A percentile compares a stretch with the other conserved stretches of the same genome.
Evolutionary conservation across 2,797 vertebrate species (phyloP).

Genomic region (Champsocephalus esox): DNA sequence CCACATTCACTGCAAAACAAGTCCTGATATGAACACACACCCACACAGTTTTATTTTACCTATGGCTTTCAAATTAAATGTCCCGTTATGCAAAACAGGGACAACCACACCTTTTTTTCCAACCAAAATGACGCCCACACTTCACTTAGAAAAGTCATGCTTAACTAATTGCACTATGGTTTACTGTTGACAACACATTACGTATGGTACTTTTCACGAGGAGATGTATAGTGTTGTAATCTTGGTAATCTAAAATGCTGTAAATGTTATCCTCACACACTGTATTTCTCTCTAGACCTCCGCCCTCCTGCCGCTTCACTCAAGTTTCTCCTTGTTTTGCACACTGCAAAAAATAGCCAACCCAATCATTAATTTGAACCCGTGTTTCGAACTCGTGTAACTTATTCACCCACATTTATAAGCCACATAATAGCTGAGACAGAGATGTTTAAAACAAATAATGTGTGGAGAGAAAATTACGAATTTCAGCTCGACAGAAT

Average conservation of each 20-base stretch:
- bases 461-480: not conserved
- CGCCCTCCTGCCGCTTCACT: conserved; percentile 34
- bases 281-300: conserved; percentile 23
- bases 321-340: conserved; percentile 44
- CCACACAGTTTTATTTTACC: not conserved
- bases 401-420: not conserved
- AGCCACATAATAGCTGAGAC: accelerated
- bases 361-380: not conserved
- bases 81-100: not conserved
- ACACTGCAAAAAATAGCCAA: conserved; percentile 62
- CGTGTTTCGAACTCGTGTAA: accelerated
- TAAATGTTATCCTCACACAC: conserved; percentile 12
- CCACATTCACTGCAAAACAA: not conserved
- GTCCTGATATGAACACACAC: not conserved
- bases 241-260: not conserved
- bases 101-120: conserved; percentile 28
- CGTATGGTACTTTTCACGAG: not conserved
- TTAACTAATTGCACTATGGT: not conserved
- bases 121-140: not conserved
- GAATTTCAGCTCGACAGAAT: not conserved
- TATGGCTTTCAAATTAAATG: not conserved
- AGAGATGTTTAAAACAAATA: not conserved
- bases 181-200: not conserved
- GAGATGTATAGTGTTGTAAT: not conserved
- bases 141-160: not conserved